phyloP scores from a whole-genome alignment of 2,888 invertebrate species.

The Drosophila maculinotata region DNA sequence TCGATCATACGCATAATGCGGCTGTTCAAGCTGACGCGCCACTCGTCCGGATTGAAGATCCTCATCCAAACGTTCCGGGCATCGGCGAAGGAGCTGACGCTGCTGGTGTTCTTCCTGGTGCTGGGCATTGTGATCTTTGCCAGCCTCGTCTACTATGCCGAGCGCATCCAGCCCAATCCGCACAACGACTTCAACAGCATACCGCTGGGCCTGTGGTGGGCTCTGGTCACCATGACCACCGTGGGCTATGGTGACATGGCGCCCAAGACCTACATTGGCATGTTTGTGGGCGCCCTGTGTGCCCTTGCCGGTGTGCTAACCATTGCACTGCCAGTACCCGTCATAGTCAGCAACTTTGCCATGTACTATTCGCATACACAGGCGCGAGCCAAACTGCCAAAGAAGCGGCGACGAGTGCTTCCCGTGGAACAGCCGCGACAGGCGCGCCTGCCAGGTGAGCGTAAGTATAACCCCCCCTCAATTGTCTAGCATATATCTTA shows the following conservation, averaged over 20 bases:
- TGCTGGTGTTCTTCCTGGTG: slow-evolving; percentile 98
- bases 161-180: slow-evolving; percentile 97
- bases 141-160: slow-evolving; percentile 98
- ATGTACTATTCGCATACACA: slow-evolving; percentile 98
- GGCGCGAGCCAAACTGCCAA: slow-evolving; percentile 99
- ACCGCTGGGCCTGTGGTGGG: slow-evolving; percentile 99
- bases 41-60: slow-evolving; percentile 98
- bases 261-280: slow-evolving; percentile 98
- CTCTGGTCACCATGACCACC: slow-evolving; percentile 99
- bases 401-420: slow-evolving; percentile 97
- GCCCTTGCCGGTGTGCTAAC: slow-evolving; percentile 99
- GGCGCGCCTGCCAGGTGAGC: slow-evolving; percentile 79
- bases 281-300: slow-evolving; percentile 99
- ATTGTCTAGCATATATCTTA: neutral
- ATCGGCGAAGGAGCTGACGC: slow-evolving; percentile 97
- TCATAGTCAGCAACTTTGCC: slow-evolving; percentile 99
- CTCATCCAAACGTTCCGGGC: slow-evolving; percentile 99
- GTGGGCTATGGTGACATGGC: slow-evolving; percentile 99
- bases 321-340: slow-evolving; percentile 99
- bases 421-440: slow-evolving; percentile 96
- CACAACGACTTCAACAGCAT: slow-evolving; percentile 99
- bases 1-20: slow-evolving; percentile 99
- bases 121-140: slow-evolving; percentile 99
- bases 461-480: slow-evolving; percentile 22
- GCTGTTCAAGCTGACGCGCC: slow-evolving; percentile 97